These are phyloP conservation scores for Nothocercus nigrocapillus DNA, from an alignment of 2,113 vertebrate genomes.

Conservation along the genomic window DNA sequence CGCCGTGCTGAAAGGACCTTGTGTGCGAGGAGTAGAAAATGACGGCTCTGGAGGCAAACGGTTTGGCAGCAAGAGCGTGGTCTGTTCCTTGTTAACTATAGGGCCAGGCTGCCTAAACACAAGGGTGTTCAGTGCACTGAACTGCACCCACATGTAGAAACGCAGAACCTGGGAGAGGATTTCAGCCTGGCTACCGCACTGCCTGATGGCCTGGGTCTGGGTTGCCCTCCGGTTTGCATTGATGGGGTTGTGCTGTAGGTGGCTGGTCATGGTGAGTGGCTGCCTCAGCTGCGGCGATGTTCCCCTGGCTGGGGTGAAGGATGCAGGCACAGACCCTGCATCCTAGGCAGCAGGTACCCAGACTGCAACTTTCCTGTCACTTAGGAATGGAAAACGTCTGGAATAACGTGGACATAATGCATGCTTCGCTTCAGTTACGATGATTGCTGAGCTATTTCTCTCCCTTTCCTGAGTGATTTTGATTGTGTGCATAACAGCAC, in stretches of 20 bases:
- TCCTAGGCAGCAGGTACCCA: too few species aligned
- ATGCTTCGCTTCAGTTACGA: not conserved
- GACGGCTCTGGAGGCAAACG: accelerated
- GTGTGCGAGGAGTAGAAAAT: accelerated
- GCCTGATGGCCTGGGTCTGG: too few species aligned
- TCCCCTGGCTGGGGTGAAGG: too few species aligned
- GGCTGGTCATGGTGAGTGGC: too few species aligned
- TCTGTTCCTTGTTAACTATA: not conserved
- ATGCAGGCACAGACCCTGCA: too few species aligned
- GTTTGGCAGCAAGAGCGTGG: too few species aligned
- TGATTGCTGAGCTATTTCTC: constrained; percentile 22
- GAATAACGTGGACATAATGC: not conserved
- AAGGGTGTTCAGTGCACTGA: not conserved
- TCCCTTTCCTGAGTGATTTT: constrained; percentile 51
- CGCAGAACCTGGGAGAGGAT: not conserved
- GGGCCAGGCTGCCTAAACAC: not conserved
- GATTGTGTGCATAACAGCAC: constrained; percentile 53
- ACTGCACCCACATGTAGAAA: too few species aligned
- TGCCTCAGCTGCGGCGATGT: too few species aligned
- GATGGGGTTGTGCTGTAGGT: too few species aligned
- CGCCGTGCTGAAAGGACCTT: too few species aligned
- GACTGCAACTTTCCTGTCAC: not conserved
- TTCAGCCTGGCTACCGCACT: not conserved
- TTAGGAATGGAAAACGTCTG: not conserved
- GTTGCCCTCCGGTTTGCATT: too few species aligned